Conservation (phyloP, 2,113 vertebrate species). For the Coturnix japonica region DNA sequence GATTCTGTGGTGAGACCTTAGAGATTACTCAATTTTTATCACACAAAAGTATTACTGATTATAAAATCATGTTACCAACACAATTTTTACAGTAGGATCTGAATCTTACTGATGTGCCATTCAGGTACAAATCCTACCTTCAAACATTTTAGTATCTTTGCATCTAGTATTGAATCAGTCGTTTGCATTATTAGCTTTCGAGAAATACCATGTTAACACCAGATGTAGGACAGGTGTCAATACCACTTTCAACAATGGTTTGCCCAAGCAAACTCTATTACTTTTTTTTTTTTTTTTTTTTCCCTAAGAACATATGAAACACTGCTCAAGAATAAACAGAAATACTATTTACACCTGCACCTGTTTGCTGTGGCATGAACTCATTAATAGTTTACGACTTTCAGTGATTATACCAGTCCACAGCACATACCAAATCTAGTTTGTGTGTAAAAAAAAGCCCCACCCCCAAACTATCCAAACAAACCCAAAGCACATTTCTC, state of each 20-base stretch:
- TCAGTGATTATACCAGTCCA: neutral
- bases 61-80: neutral
- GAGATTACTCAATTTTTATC: neutral
- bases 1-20: neutral
- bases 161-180: neutral
- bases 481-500: neutral
- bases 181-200: neutral
- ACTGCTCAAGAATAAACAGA: neutral
- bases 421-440: neutral
- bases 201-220: neutral
- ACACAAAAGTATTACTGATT: neutral
- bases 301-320: neutral
- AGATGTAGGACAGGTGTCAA: neutral
- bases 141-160: neutral
- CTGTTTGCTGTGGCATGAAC: neutral
- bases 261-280: neutral
- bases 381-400: neutral
- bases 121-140: neutral
- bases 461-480: neutral
- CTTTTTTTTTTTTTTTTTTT: neutral
- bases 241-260: neutral
- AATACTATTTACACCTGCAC: neutral
- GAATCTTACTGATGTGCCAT: neutral
- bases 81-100: neutral
- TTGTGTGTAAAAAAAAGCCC: neutral